A percentile compares a stretch with the other conserved stretches of the same genome.
Evolutionary conservation across 2,113 vertebrate species (phyloP).

Genomic region (Hirundichthys speculiger): DNA sequence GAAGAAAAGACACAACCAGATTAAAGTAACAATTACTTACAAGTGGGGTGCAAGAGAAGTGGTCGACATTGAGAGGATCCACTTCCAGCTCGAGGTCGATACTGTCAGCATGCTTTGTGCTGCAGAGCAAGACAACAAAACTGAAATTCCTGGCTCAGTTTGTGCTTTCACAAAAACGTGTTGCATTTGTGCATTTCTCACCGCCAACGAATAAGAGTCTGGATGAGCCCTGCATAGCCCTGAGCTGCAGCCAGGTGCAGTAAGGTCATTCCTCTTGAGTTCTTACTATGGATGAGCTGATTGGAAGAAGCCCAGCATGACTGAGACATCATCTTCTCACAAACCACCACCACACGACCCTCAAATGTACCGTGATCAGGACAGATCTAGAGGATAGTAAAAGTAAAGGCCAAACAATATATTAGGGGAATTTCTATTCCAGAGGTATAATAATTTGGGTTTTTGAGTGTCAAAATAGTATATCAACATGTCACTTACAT

Average conservation of each 20-base stretch:
- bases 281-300: slow-evolving; percentile 96
- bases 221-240: slow-evolving; percentile 97
- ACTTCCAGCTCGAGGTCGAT: slow-evolving; percentile 97
- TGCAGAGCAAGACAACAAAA: slow-evolving; percentile 63
- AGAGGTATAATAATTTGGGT: neutral
- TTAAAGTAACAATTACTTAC: slow-evolving; percentile 76
- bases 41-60: slow-evolving; percentile 98
- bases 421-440: neutral
- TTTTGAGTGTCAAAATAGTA: too few relatives aligned
- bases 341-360: slow-evolving; percentile 95
- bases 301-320: slow-evolving; percentile 97
- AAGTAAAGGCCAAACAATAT: neutral
- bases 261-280: slow-evolving; percentile 97
- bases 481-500: too few relatives aligned
- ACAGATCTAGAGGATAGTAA: slow-evolving; percentile 76
- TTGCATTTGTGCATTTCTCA: slow-evolving; percentile 72
- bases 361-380: slow-evolving; percentile 92
- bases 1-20: neutral
- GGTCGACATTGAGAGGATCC: slow-evolving; percentile 97
- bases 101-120: slow-evolving; percentile 95
- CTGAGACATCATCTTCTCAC: slow-evolving; percentile 99
- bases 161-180: neutral
- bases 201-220: slow-evolving; percentile 99
- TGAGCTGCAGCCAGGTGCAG: slow-evolving; percentile 96
- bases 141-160: slow-evolving; percentile 11